phyloP scores from a whole-genome alignment of 53 echinoderm and acorn worm genomes.

The Henricia sp. region DNA sequence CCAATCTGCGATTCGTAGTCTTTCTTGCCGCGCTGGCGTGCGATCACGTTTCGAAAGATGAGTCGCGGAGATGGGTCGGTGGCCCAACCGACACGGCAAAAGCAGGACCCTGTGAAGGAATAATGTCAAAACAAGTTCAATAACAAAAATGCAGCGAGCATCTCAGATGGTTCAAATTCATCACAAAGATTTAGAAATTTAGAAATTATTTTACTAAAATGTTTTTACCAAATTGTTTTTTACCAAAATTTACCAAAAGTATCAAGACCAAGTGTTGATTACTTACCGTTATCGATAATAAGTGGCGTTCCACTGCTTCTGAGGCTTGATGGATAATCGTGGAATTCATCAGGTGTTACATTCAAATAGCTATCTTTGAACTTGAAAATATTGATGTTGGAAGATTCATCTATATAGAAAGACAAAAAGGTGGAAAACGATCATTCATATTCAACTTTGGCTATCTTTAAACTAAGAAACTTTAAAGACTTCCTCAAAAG shows the following conservation, averaged over 20 bases:
- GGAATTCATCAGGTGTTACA: conserved; percentile 54
- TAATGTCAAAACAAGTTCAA: too few species aligned
- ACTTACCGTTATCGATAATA: conserved; percentile 81
- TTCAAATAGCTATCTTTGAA: conserved; percentile 79
- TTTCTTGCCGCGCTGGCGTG: conserved; percentile 84
- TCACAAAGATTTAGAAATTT: too few species aligned
- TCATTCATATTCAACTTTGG: too few species aligned
- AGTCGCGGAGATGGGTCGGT: conserved; percentile 72
- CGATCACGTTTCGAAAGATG: conserved; percentile 82
- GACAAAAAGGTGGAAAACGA: too few species aligned
- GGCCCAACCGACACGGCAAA: conserved; percentile 88
- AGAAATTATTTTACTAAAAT: too few species aligned
- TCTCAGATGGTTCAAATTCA: too few species aligned
- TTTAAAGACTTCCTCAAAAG: too few species aligned
- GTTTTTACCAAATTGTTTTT: too few species aligned
- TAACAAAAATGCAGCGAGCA: too few species aligned
- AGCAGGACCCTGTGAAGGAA: conserved; percentile 91
- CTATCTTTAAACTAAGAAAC: too few species aligned
- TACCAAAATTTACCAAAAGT: background rate
- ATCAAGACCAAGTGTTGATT: background rate
- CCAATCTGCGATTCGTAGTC: conserved; percentile 90
- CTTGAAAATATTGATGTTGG: conserved; percentile 64
- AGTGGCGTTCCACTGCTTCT: conserved; percentile 59
- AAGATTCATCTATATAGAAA: too few species aligned
- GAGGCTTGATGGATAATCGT: conserved; percentile 59